Base-by-base conservation (phyloP, 2,888 invertebrate genomes). In the Lepidocyrtinus sp. region DNA sequence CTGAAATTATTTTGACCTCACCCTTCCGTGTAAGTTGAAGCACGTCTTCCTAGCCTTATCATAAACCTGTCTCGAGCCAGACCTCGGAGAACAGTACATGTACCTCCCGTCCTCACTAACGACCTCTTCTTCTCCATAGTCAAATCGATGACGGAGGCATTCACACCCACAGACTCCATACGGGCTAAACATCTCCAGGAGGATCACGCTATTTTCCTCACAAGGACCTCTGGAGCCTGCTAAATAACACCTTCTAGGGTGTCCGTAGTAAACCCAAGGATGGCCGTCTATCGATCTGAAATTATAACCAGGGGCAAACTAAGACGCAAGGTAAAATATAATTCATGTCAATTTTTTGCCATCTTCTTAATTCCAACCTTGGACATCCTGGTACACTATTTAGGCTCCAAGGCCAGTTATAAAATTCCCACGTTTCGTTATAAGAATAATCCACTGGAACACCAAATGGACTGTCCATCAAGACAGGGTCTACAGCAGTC, bases 311-410 rank as follows among this genome's bases (percentile, higher is more conserved):
- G 27, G 2, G 25, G 2, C 17, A 21, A 27, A 2, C n/a, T 7
- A 5, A 27, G 27, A 26, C 9, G n/a, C n/a, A n/a, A n/a, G n/a
- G n/a, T n/a, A n/a, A n/a, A n/a, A n/a, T n/a, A n/a, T n/a, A n/a
- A n/a, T n/a, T n/a, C n/a, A n/a, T n/a, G n/a, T n/a, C n/a, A n/a
- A n/a, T n/a, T n/a, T n/a, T n/a, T n/a, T n/a, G n/a, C n/a, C n/a
- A n/a, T n/a, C n/a, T n/a, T n/a, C n/a, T n/a, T n/a, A n/a, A n/a
- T n/a, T n/a, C 64, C 12, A 5, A 67, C 67, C 45, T 67, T n/a
- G 67, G 67, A 17, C 67, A 67, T 36, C 67, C 67, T 1, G 67
- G 67, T 3, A 67, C 67, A 45, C 67, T 67, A n/a, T n/a, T n/a
- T 19, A 1, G 5, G 3, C n/a, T n/a, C n/a, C n/a, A n/a, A n/a